These are phyloP conservation scores for Oncorhynchus clarkii DNA, from an alignment of 2,113 vertebrate species.

Conservation along the genomic window DNA sequence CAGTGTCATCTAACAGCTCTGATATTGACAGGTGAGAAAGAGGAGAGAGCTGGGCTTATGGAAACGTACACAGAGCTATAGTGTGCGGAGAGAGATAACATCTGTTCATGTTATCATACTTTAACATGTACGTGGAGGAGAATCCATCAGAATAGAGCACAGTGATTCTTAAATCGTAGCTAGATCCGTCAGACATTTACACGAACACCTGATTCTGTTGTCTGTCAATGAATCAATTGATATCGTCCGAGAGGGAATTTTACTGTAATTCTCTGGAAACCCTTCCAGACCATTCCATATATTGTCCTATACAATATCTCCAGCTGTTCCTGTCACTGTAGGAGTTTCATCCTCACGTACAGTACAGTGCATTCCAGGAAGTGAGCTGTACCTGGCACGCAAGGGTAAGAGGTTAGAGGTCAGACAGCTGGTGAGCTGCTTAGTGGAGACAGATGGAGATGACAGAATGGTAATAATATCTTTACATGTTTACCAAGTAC, in stretches of 20 bases:
- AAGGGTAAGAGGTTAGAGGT: conserved; percentile 11
- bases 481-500: background rate
- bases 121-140: too few relatives aligned
- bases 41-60: background rate
- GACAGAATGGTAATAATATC: conserved; percentile 1
- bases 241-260: too few relatives aligned
- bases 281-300: background rate
- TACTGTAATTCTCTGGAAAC: background rate
- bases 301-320: background rate
- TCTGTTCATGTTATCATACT: too few relatives aligned
- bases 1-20: background rate
- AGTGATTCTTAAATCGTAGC: too few relatives aligned
- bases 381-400: conserved; percentile 30
- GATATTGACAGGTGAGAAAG: background rate
- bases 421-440: background rate
- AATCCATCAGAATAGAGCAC: too few relatives aligned
- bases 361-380: background rate
- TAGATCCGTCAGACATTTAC: too few relatives aligned
- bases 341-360: background rate
- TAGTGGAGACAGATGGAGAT: conserved; percentile 11
- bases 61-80: background rate
- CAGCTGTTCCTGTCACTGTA: too few relatives aligned
- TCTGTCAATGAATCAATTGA: background rate
- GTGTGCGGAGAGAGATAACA: too few relatives aligned
- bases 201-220: background rate